Conservation (phyloP, 2,888 invertebrate species). For the Argyresthia goedartella region DNA sequence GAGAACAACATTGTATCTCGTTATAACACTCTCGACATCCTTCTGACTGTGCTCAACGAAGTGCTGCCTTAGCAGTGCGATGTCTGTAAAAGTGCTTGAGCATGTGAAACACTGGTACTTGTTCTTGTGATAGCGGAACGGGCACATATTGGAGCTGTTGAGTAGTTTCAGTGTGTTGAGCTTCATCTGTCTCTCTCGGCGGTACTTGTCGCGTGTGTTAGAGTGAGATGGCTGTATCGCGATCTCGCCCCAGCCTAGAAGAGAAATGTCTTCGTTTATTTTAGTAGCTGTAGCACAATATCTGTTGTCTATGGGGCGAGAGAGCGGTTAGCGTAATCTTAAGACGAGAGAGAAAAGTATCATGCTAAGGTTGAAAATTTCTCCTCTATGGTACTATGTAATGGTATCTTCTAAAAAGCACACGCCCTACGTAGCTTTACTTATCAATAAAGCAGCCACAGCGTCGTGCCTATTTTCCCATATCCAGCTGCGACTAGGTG, state of each 20-base stretch:
- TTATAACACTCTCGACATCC: constrained; percentile 30
- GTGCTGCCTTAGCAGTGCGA: constrained; percentile 33
- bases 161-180: constrained; percentile 66
- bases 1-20: constrained; percentile 41
- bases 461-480: too few species aligned
- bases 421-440: too few species aligned
- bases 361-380: too few species aligned
- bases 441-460: too few species aligned
- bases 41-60: constrained; percentile 37
- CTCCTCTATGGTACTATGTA: too few species aligned
- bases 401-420: too few species aligned
- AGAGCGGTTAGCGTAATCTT: too few species aligned
- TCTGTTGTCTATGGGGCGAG: too few species aligned
- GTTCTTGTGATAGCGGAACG: constrained; percentile 55
- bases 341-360: too few species aligned
- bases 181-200: constrained; percentile 33
- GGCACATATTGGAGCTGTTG: constrained; percentile 40
- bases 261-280: background rate
- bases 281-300: background rate
- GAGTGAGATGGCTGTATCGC: constrained; percentile 17
- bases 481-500: too few species aligned
- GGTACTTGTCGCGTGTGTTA: constrained; percentile 31
- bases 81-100: constrained; percentile 41
- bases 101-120: constrained; percentile 51
- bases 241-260: background rate